These are phyloP conservation scores for Myotis brandtii DNA, from an alignment of 2,113 vertebrate genomes.

Conservation along the genomic window DNA sequence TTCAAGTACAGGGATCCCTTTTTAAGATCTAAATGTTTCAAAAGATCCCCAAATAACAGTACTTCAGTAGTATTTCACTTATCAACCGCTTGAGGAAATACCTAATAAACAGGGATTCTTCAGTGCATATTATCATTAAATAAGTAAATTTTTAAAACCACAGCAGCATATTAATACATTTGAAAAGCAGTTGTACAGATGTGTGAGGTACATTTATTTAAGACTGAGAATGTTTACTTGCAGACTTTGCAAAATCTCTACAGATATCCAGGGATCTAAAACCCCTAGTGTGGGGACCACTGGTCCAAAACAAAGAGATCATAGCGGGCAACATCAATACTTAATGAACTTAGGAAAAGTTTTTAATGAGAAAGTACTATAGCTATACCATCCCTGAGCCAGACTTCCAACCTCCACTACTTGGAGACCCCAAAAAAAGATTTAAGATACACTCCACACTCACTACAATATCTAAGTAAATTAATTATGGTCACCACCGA, in stretches of 20 bases:
- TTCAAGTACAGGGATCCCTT: background rate
- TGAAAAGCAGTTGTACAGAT: background rate
- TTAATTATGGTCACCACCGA: background rate
- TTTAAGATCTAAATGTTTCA: background rate
- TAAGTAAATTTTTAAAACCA: background rate
- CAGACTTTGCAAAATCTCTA: background rate
- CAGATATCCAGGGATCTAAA: background rate
- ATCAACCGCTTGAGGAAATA: background rate
- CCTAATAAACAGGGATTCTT: background rate
- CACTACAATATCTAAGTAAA: background rate
- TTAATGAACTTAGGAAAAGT: background rate
- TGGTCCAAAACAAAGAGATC: background rate
- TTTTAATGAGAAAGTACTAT: background rate
- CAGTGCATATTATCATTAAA: background rate
- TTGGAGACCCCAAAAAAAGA: background rate
- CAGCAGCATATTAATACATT: background rate
- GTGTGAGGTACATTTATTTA: background rate
- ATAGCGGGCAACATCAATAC: background rate
- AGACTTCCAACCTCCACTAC: background rate
- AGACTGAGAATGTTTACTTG: background rate
- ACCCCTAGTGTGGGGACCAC: background rate
- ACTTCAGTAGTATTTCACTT: background rate
- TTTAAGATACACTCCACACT: background rate
- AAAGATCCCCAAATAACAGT: constrained; percentile 2
- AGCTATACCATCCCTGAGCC: background rate